Base-by-base conservation (phyloP, 2,888 invertebrate species). In the Tricholauxania praeusta region DNA sequence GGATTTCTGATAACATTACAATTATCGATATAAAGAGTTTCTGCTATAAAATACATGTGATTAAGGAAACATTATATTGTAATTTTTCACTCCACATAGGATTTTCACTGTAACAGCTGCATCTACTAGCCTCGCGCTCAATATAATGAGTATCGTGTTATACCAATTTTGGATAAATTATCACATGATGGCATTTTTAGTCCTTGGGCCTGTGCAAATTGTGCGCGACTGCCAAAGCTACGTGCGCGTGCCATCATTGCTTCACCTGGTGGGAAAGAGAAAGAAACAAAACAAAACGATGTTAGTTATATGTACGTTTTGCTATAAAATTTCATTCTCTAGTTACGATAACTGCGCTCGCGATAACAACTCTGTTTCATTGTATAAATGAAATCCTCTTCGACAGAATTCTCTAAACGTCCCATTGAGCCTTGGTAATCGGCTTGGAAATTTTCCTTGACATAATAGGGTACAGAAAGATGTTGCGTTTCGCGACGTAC, bases 171-270 rank as follows among this genome's bases (percentile, higher is more conserved):
- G 82, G 90, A 88, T 78, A 96, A 89, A 82, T 92, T 91, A 82
- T 94, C 93, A 88, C 96, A 94, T 72, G 94, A 93, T 14, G 95
- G 94, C 82, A 92, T 93, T 79, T 94, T 92, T 82, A 96, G 91
- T 74, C 92, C 92, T 86, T 94, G 93, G 47, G 97, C 97, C 84
- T 93, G 93, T 71, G 92, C 90, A 85, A 93, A 94, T 84, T 96
- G 90, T 15, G 92, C 91, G 72, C 91, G 90, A 88, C 97, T 97
- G n/a, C 95, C 96, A 84, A 95, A 96, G 89, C 94, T 96, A 74
- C 95, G 90, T 49, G 98, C 98, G 87, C 96, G 94, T 95, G 97
- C 97, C 83, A 97, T 90, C 93, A 97, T 93, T 77, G 94, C 94
- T 85, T 98, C 98, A 83, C 91, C 93, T 92, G 66, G 7, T 39